Base-by-base conservation (phyloP, 2,888 invertebrate genomes). In the Pollenia amentaria region DNA sequence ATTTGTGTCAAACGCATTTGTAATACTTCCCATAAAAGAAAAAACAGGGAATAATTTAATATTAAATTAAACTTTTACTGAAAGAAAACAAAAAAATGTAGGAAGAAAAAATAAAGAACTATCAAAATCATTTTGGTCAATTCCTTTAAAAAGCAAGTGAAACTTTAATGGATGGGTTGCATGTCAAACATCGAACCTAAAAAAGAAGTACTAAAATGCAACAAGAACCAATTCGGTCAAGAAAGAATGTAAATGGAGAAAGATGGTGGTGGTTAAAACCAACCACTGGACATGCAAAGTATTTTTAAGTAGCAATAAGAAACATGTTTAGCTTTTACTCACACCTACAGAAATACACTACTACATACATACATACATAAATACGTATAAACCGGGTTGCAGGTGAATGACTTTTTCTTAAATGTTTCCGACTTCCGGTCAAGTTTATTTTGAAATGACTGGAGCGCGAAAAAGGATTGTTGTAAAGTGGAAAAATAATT, bases 341-440 rank as follows among this genome's bases (percentile, higher is more conserved):
- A 55, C 64, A 77, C 16, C 42, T 16, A 40, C 6, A 69, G 2
- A 12, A 1, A 29, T 51, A 62, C 46, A 44, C 67, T 6, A 18
- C 6, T 16, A 51, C 48, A 42, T 42, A 2, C 12, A 53, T n/a
- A 53, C n/a, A 55, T 3, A 55, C 55, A 55, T 16, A 44, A 42
- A 55, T 72, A 38, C 18, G 12, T 21, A 11, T 11, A 55, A 62
- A 62, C 12, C 1, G 21, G 82, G 84, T 87, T 85, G 85, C 91
- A 90, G 92, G 92, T 92, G 92, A 92, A 92, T 92, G 92, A 92
- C 92, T 92, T 89, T 89, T 91, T 84, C 77, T 89, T 88, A 89
- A 90, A 89, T 89, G 89, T 90, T 91, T 91, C 89, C 91, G 88
- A 90, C 90, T 92, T 92, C 92, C 92, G 92, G 92, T 91, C 92